These are phyloP conservation scores for Pluvianellus socialis DNA, from an alignment of 2,113 vertebrate species.

Conservation along the genomic window DNA sequence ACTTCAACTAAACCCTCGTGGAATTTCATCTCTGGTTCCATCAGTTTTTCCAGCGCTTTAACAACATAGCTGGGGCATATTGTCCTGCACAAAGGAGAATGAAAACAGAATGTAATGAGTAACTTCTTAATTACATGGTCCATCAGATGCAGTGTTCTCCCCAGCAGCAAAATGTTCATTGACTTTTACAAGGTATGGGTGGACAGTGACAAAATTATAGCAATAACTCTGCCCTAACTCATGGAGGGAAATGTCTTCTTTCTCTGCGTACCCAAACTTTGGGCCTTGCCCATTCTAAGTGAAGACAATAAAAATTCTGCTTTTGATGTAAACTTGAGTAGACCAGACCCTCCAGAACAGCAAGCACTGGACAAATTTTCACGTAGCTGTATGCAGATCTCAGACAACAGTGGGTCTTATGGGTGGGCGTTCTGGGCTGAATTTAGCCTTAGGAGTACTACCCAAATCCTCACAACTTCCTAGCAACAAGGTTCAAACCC, in stretches of 20 bases:
- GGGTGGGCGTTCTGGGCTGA: not conserved
- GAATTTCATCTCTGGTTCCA: not conserved
- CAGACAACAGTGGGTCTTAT: not conserved
- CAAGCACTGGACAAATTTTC: not conserved
- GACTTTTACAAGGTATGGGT: not conserved
- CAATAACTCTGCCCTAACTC: not conserved
- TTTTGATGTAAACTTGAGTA: not conserved
- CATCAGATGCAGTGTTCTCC: not conserved
- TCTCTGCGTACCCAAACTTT: not conserved
- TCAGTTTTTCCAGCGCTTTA: not conserved
- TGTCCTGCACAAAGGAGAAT: not conserved
- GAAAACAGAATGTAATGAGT: not conserved
- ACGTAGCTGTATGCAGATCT: not conserved
- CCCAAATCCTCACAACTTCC: not conserved
- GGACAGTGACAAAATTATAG: not conserved
- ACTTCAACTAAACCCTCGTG: not conserved
- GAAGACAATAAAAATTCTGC: not conserved
- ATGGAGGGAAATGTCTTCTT: not conserved
- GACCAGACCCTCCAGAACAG: not conserved
- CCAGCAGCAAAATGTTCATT: not conserved
- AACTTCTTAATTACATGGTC: not conserved
- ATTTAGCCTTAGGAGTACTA: not conserved
- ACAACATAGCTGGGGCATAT: not conserved
- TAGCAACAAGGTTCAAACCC: not conserved
- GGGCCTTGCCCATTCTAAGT: not conserved